Base-by-base conservation (phyloP, 1,140 invertebrate genomes). In the Vollenhovia emeryi region DNA sequence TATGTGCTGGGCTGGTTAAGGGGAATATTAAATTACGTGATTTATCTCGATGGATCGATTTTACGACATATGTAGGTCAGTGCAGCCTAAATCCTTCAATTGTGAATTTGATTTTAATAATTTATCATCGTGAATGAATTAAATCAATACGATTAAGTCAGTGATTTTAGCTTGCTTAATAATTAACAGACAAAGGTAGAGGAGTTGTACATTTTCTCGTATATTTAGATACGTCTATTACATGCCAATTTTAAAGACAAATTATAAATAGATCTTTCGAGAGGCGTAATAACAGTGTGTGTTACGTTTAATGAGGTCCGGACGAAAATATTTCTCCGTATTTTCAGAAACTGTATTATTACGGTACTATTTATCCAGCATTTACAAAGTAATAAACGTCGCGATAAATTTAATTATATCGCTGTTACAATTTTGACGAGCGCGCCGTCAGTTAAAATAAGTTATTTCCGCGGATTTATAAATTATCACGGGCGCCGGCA, bases 381-480 rank as follows among this genome's bases (percentile, higher is more conserved):
- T 73, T 82, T 73, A 82, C 48, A 82, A 71, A 73, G 40, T 73
- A 82, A 82, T 73, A 71, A 57, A 82, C 40, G 66, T 82, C 78
- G 48, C 36, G 36, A 57, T 82, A 57, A 82, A 82, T 82, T 82
- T 82, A 82, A 82, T 82, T 82, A 82, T n/a, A 57, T 30, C 50
- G 66, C 50, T 21, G 78, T 82, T 73, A 57, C 66, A 82, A 71
- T 82, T 82, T 82, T 82, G 78, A 82, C 18, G 78, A 57, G 78
- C 21, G 18, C 64, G 50, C 78, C 43, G 78, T 82, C 78, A 71
- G 78, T 71, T 73, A 57, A 73, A 82, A 82, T 73, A 82, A 82
- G 78, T 82, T 82, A 82, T 82, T 82, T 82, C 66, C 68, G 66
- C 78, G 78, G n/a, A 82, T 82, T 82, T 82, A 82, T 82, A 82